Percentiles rank a stretch among this genome's conserved stretches.
phyloP scores from a whole-genome alignment of 1,140 invertebrate species.

The Heterodera carotae region DNA sequence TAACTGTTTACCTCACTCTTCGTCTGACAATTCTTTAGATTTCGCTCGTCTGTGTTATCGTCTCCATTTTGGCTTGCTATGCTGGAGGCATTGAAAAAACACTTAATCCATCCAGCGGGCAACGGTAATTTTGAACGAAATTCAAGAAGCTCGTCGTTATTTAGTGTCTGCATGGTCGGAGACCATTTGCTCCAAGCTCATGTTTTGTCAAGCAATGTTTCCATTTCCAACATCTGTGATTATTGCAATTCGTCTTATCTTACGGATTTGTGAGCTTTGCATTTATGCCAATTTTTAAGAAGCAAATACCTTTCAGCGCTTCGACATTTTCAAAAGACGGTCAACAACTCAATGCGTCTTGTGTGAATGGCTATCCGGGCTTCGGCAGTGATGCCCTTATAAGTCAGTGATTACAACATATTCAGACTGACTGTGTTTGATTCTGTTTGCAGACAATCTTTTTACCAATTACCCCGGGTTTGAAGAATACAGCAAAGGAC shows the following conservation, averaged over 20 bases:
- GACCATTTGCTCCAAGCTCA: slow-evolving; percentile 60
- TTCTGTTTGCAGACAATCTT: slow-evolving; percentile 54
- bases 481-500: slow-evolving; percentile 39
- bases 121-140: slow-evolving; percentile 40
- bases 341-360: slow-evolving; percentile 33
- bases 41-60: slow-evolving; percentile 69
- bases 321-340: background rate
- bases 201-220: slow-evolving; percentile 35
- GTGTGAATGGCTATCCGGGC: slow-evolving; percentile 61
- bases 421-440: background rate
- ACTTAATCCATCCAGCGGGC: slow-evolving; percentile 55
- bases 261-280: slow-evolving; percentile 18
- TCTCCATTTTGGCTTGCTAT: slow-evolving; percentile 70
- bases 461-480: slow-evolving; percentile 48
- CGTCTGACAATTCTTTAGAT: slow-evolving; percentile 44
- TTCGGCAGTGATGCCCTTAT: slow-evolving; percentile 55
- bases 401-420: slow-evolving; percentile 30
- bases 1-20: slow-evolving; percentile 21
- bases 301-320: background rate
- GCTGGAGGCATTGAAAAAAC: slow-evolving; percentile 67
- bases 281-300: slow-evolving; percentile 3
- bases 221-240: slow-evolving; percentile 52
- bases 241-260: slow-evolving; percentile 52
- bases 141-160: slow-evolving; percentile 17
- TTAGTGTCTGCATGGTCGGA: slow-evolving; percentile 61